Base-by-base conservation (phyloP, 2,113 vertebrate genomes). In the Pluvianellus socialis region DNA sequence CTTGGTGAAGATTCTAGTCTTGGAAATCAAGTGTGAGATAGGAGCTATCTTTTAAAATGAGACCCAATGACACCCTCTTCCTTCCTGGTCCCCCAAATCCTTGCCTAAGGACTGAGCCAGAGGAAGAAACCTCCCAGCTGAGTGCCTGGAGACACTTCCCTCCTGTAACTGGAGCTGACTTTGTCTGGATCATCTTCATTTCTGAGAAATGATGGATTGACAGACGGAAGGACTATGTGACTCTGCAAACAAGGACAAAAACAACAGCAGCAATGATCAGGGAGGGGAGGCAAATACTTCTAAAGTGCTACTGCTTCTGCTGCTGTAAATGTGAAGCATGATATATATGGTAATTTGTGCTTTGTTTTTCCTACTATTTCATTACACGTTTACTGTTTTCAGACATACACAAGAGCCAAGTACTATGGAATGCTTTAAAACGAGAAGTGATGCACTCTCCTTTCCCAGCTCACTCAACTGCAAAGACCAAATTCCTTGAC, bases 321-420 rank as follows among this genome's bases (percentile, higher is more conserved):
- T 86, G n/a, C 44, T 79, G 52, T 81, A 85, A 94, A 81, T 61
- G 33, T 44, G 66, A 38, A 72, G 49, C 28, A 63, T 97, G 91
- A 97, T 92, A 21, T 76, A 95, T 91, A 56, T 90, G 49, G 77
- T 88, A 89, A 96, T 95, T 95, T 91, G 83, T 72, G 83, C 66
- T 97, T 95, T 97, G 91, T 94, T 92, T 97, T 95, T 52, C 58
- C 62, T 73, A 53, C 59, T 94, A 83, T 97, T 96, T 96, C 94
- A 86, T 94, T 93, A 77, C 71, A 77, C 71, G n/a, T 91, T 94
- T 96, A 93, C 86, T 93, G 80, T 85, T 96, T 90, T 91, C 86
- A 91, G 88, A 92, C 61, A 73, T 30, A 77, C 4, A 3, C 50
- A 61, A 47, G 24, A 65, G 33, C 66, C 67, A 83, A 85, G 61